phyloP scores from a whole-genome alignment of 2,113 vertebrate genomes.

The Peromyscus californicus region DNA sequence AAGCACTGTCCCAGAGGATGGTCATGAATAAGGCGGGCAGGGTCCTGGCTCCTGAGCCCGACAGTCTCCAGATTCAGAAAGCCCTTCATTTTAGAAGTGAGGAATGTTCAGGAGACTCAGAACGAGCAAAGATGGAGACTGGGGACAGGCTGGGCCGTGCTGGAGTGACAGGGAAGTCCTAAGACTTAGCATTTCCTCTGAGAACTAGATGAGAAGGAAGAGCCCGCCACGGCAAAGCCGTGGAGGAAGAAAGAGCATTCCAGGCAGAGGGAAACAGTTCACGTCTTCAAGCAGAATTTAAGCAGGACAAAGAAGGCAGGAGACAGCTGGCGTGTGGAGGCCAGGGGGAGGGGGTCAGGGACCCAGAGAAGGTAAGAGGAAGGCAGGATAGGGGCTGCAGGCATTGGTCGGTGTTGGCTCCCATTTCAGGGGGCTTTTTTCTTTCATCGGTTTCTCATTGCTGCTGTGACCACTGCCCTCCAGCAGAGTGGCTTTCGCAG shows the following conservation, averaged over 20 bases:
- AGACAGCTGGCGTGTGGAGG: neutral
- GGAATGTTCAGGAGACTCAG: neutral
- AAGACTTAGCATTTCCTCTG: neutral
- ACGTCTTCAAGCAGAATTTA: rapidly evolving
- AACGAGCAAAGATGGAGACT: rapidly evolving
- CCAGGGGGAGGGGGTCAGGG: rapidly evolving
- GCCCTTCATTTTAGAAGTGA: neutral
- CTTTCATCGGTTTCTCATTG: neutral
- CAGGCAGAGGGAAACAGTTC: neutral
- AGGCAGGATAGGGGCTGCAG: neutral
- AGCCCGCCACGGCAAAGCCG: neutral
- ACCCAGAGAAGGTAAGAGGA: neutral
- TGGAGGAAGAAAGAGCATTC: neutral
- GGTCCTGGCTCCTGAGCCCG: neutral
- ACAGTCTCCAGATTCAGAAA: neutral
- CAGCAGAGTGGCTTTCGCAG: neutral
- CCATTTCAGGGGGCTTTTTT: neutral
- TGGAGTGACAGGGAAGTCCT: neutral
- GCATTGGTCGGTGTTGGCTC: rapidly evolving
- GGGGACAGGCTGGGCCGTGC: neutral
- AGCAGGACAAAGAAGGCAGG: neutral
- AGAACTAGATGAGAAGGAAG: neutral
- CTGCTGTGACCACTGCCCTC: neutral
- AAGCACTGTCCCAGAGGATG: neutral
- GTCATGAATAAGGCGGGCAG: too few relatives aligned